Conservation (phyloP, 2,888 invertebrate genomes). For the Drosophila recens region DNA sequence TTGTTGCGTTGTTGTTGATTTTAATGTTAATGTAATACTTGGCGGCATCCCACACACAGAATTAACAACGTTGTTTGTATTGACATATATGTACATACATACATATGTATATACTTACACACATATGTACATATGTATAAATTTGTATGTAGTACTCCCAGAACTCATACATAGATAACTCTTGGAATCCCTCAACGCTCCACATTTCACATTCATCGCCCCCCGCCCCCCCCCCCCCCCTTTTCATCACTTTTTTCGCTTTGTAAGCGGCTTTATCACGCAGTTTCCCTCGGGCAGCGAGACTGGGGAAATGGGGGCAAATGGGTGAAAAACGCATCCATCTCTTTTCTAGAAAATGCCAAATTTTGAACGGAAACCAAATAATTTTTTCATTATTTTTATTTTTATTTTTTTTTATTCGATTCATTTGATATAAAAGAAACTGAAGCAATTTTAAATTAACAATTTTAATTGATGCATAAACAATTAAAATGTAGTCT, state of each 20-base stretch:
- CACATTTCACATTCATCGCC: background rate
- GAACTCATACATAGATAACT: background rate
- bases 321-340: background rate
- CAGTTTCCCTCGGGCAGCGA: background rate
- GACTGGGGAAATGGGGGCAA: background rate
- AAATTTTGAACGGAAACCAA: background rate
- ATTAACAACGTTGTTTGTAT: constrained; percentile 44
- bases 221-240: too few species aligned
- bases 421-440: too few species aligned
- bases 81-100: constrained; percentile 4
- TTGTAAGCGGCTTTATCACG: constrained; percentile 4
- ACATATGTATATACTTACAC: background rate
- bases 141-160: background rate
- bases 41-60: constrained; percentile 21
- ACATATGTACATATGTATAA: background rate
- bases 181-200: constrained; percentile 3
- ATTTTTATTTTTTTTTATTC: too few species aligned
- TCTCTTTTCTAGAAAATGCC: background rate
- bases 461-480: too few species aligned
- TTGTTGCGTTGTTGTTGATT: constrained; percentile 18
- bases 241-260: background rate
- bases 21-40: constrained; percentile 57
- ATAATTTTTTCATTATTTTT: too few species aligned
- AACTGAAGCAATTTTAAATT: too few species aligned
- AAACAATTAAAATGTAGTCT: too few species aligned